Evolutionary conservation across 2,888 invertebrate species (phyloP).

Genomic region (Xanthia togata): DNA sequence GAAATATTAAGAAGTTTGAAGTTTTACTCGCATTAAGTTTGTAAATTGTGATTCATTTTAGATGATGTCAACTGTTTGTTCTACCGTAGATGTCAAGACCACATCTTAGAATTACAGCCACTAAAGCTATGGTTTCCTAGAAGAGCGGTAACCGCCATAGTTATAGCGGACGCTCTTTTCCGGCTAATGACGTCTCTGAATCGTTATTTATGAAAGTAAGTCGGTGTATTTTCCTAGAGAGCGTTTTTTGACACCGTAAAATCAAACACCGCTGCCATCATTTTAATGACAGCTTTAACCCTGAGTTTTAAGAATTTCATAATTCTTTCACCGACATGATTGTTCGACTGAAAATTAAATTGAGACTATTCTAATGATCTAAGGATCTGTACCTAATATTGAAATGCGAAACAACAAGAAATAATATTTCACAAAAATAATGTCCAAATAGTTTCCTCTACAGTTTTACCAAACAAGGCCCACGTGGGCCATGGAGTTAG

Average conservation of each 20-base stretch:
- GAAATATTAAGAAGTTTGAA: not conserved
- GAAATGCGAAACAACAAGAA: not conserved
- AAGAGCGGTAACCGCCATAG: not conserved
- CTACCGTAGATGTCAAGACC: not conserved
- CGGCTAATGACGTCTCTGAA: not conserved
- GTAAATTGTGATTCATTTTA: slow-evolving; percentile 12
- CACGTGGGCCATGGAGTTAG: not conserved
- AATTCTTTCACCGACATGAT: not conserved
- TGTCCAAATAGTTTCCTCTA: not conserved
- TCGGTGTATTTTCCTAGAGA: not conserved
- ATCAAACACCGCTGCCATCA: not conserved
- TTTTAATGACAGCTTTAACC: not conserved
- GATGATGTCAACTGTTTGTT: slow-evolving; percentile 19
- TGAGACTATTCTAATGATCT: too few relatives aligned
- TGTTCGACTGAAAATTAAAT: not conserved
- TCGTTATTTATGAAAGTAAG: not conserved
- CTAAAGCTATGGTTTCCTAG: not conserved
- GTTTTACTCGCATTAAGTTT: not conserved
- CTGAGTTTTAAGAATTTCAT: too few relatives aligned
- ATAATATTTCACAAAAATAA: not conserved
- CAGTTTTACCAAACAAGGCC: not conserved
- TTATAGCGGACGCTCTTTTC: not conserved
- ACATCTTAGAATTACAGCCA: not conserved
- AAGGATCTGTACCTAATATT: not conserved
- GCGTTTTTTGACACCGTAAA: not conserved